These are phyloP conservation scores for Nasonovia ribisnigri DNA, from an alignment of 2,888 invertebrate genomes.

Conservation along the genomic window DNA sequence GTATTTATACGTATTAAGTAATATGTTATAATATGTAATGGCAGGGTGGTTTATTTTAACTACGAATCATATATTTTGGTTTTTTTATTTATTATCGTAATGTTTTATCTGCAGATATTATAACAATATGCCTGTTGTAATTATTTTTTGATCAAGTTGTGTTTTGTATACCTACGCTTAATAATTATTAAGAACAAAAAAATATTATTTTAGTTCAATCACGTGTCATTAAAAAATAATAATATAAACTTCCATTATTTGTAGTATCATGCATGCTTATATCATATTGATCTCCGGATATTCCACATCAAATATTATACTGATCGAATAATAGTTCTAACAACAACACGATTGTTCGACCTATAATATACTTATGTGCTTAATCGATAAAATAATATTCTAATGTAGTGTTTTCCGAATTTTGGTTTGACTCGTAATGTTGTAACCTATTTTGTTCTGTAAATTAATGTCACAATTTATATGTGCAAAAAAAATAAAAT, in stretches of 20 bases:
- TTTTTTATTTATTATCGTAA: neutral
- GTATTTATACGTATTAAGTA: neutral
- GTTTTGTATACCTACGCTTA: neutral
- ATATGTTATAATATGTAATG: neutral
- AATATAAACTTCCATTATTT: neutral
- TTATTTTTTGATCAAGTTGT: neutral
- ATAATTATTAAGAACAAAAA: neutral
- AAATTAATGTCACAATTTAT: neutral
- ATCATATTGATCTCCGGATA: conserved; percentile 8
- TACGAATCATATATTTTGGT: neutral
- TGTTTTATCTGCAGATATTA: neutral
- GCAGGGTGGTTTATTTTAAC: neutral
- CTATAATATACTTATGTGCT: neutral
- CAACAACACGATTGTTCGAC: neutral
- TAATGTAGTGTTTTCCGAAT: neutral
- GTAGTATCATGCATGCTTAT: neutral
- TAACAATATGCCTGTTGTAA: neutral
- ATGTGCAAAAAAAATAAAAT: neutral
- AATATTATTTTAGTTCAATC: neutral
- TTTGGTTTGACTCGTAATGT: neutral
- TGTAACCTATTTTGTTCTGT: neutral
- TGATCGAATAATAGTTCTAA: neutral
- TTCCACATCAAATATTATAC: neutral
- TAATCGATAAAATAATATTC: neutral
- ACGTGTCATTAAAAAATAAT: neutral